A percentile compares a stretch with the other conserved stretches of the same genome.
phyloP scores from a whole-genome alignment of 2,113 vertebrate species.

The Rhinogobius similis region DNA sequence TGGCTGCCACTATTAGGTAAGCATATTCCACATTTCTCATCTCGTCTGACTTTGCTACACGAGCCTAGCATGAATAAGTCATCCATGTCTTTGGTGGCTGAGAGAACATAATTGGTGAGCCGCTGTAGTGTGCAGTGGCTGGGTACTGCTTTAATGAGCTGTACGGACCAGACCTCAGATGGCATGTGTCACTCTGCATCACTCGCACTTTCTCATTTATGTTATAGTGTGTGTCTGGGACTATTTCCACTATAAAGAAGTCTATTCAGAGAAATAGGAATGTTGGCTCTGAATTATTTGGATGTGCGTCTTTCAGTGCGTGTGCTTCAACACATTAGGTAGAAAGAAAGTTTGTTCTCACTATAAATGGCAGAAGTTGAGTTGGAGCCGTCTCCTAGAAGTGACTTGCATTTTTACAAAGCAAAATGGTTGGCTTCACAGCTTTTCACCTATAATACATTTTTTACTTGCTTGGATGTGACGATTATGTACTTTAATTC shows the following conservation, averaged over 20 bases:
- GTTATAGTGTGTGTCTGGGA: conserved; percentile 32
- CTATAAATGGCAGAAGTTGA: background rate
- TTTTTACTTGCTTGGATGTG: background rate
- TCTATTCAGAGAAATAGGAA: conserved; percentile 20
- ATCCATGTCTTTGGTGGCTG: conserved; percentile 27
- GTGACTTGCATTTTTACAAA: background rate
- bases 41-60: background rate
- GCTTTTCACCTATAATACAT: background rate
- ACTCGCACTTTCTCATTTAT: conserved; percentile 49
- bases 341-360: conserved; percentile 14
- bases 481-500: background rate
- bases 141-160: conserved; percentile 37
- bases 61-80: conserved; percentile 6
- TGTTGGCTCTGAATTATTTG: conserved; percentile 14
- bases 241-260: conserved; percentile 31
- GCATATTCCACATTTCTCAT: conserved; percentile 12
- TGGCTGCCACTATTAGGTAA: conserved; percentile 54
- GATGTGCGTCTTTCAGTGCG: conserved; percentile 4
- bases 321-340: conserved; percentile 14
- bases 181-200: conserved; percentile 46
- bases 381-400: background rate
- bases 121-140: conserved; percentile 36
- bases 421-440: background rate
- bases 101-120: conserved; percentile 29
- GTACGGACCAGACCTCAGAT: conserved; percentile 22